Evolutionary conservation across 1,140 invertebrate genomes (phyloP).

Genomic region (Phocides pigmalion): DNA sequence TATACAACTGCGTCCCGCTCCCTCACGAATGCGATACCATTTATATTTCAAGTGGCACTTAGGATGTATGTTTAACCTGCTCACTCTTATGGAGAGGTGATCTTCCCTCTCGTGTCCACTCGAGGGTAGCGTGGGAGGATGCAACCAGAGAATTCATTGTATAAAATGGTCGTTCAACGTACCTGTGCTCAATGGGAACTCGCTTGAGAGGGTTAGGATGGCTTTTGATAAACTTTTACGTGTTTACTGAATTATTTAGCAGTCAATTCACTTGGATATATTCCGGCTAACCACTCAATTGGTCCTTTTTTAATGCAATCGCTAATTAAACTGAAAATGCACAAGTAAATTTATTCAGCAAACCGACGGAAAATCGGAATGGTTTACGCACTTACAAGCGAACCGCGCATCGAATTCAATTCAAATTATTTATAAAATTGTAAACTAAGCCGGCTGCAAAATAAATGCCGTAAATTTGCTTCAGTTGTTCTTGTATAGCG

Average conservation of each 20-base stretch:
- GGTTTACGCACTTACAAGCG: conserved; percentile 16
- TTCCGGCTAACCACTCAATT: conserved; percentile 20
- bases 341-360: conserved; percentile 26
- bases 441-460: background rate
- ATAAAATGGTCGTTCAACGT: conserved; percentile 47
- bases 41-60: conserved; percentile 66
- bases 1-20: conserved; percentile 42
- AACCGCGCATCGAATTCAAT: background rate
- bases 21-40: conserved; percentile 59
- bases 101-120: conserved; percentile 57
- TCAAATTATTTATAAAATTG: conserved; percentile 27
- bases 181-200: conserved; percentile 36
- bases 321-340: conserved; percentile 31
- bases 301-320: conserved; percentile 36
- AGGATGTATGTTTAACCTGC: conserved; percentile 40
- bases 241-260: conserved; percentile 29
- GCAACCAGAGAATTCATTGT: conserved; percentile 69
- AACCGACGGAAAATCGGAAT: conserved; percentile 3
- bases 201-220: conserved; percentile 43
- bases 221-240: conserved; percentile 46
- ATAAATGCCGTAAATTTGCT: no score
- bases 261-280: conserved; percentile 24
- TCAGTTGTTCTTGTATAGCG: no score
- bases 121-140: conserved; percentile 57
- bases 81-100: conserved; percentile 41